These are phyloP conservation scores for Athripsodes cinereus DNA, from an alignment of 2,888 invertebrate genomes.

Conservation along the genomic window DNA sequence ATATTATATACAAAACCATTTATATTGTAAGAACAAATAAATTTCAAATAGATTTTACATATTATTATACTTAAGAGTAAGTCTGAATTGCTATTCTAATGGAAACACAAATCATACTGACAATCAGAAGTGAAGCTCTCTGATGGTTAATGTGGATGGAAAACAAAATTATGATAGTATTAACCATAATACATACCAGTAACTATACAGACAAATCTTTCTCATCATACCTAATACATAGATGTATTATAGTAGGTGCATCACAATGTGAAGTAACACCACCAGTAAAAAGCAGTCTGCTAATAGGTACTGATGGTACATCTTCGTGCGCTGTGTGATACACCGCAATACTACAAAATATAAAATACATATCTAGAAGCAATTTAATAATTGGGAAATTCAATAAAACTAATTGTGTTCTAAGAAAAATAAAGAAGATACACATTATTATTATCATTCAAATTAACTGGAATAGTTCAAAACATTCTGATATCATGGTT, in stretches of 20 bases:
- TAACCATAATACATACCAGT: neutral
- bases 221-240: too few relatives aligned
- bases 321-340: too few relatives aligned
- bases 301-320: too few relatives aligned
- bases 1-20: constrained; percentile 26
- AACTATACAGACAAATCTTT: neutral
- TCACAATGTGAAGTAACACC: too few relatives aligned
- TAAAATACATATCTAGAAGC: constrained; percentile 9
- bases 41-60: constrained; percentile 21
- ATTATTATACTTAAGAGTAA: constrained; percentile 22
- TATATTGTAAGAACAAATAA: constrained; percentile 26
- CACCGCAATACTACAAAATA: neutral
- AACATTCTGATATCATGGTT: too few relatives aligned
- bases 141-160: constrained; percentile 20
- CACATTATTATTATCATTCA: too few relatives aligned
- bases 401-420: neutral
- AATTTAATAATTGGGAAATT: constrained; percentile 8
- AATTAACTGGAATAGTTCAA: too few relatives aligned
- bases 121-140: constrained; percentile 1
- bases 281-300: too few relatives aligned
- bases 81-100: constrained; percentile 24
- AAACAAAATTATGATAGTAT: constrained; percentile 21
- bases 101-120: constrained; percentile 24
- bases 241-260: too few relatives aligned
- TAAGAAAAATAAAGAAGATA: too few relatives aligned